Base-by-base conservation (phyloP, 2,797 vertebrate species). In the Crenuchus spilurus region DNA sequence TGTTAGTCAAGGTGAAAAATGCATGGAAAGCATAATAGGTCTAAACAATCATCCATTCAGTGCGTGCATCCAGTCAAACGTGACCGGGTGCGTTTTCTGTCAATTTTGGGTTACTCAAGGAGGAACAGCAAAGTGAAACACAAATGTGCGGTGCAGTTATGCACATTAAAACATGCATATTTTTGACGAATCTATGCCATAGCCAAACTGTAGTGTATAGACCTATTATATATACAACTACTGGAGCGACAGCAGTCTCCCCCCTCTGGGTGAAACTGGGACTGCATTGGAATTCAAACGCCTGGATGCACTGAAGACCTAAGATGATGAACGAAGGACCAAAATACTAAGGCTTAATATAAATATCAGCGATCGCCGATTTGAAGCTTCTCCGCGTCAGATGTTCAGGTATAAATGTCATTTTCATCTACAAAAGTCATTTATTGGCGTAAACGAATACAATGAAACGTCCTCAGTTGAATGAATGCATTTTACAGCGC, bases 181-280 rank as follows among this genome's bases (percentile, higher is more conserved):
- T 7, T 18, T 13, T 20, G 26, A 4, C 14, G 9, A 54, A 37
- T 8, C 44, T 13, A 11, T 20, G 48, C 13, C 22, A 22, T 46
- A 58, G 20, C 33, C 66, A 55, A 65, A 35, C 33, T 3, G 8
- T 8, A 35, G 8, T 8, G n/a, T 35, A 8, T 8, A 35, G 2
- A 24, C 13, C 3, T 2, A 28, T 11, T 13, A 3, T 49, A 9
- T 10, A 24, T 11, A 30, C 1, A n/a, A 6, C 7, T 51, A 4
- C 48, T 51, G 2, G 9, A 13, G 48, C 67, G 52, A 69, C 49
- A n/a, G 51, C 58, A 87, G 85, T 87, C 83, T 82, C 91, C 91
- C 90, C 87, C 92, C 61, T 87, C 88, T 92, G 92, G 92, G 86
- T 84, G 80, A 55, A 1, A 11, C 0, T 49, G 86, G 88, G 82